Base-by-base conservation (phyloP, 2,888 invertebrate genomes). In the Drosophila stalkeri region DNA sequence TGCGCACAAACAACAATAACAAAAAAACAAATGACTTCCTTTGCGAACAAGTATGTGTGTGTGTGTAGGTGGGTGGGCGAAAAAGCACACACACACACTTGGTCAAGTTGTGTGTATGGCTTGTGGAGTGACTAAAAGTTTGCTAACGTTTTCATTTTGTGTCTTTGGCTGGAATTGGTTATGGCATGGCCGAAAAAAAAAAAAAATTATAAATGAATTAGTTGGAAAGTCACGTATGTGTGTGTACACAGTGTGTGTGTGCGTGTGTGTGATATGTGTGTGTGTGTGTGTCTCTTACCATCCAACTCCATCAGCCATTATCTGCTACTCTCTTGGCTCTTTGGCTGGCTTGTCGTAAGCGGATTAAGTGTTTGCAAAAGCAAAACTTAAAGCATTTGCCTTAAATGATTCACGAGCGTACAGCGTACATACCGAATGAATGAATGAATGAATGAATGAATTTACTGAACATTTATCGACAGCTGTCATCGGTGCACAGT, bases 191-290 rank as follows among this genome's bases (percentile, higher is more conserved):
- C 67, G 60, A 75, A 80, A 81, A 68, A 81, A 81, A 62, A 75
- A 80, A 81, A 68, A 81, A 81, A 84, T 86, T 84, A 86, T 75
- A 75, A 82, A 82, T 78, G 83, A 84, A 84, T 86, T 82, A 84
- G 72, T 70, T 75, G 31, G 33, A 72, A 61, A 80, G 80, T 77
- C 80, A 82, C 80, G 77, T 75, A 65, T 69, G 62, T 65, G 46
- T 46, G 35, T 43, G 54, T 54, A 8, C 52, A 37, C n/a, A 35
- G 55, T 65, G 43, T 43, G 33, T 16, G 35, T 43, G 62, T 59
- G 46, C 54, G 46, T 33, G 35, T 23, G 35, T 31, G 33, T 33
- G 39, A 5, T 23, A n/a, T n/a, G 52, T 63, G 46, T 37, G 41
- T 23, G 35, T n/a, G 35, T 18, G 43, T 8, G 18, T 44, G 33